These are phyloP conservation scores for Saiga tatarica DNA, from an alignment of 2,113 vertebrate genomes.

Conservation along the genomic window DNA sequence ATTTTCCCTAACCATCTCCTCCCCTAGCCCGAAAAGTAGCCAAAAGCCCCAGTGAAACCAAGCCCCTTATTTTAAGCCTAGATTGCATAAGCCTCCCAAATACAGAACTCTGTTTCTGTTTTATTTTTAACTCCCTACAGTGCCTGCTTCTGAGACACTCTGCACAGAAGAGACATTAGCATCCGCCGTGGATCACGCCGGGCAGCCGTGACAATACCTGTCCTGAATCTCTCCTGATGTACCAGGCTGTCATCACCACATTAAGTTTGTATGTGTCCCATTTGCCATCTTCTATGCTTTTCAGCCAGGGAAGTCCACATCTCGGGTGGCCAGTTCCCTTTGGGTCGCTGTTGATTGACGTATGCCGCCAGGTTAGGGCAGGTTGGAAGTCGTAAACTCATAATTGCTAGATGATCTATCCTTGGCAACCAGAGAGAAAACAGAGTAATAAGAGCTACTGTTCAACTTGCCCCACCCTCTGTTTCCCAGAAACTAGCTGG, in stretches of 20 bases:
- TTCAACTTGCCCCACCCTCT: not conserved
- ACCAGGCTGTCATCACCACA: not conserved
- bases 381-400: not conserved
- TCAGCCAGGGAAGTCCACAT: not conserved
- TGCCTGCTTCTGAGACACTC: not conserved
- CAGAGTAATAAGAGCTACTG: not conserved
- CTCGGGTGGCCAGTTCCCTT: not conserved
- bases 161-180: not conserved
- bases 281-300: not conserved
- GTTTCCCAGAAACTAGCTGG: not conserved
- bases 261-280: not conserved
- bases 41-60: not conserved
- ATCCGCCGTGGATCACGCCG: not conserved
- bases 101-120: not conserved
- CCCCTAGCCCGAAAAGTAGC: not conserved
- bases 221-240: not conserved
- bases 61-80: not conserved
- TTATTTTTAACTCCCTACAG: conserved; percentile 37
- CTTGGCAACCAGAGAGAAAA: not conserved
- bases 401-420: not conserved
- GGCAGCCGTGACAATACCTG: not conserved
- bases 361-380: not conserved
- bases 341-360: not conserved
- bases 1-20: not conserved
- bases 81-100: not conserved